Evolutionary conservation across 2,113 vertebrate species (phyloP), one percentile per base, ranked within the genome.

Genomic region (Colaptes auratus): DNA sequence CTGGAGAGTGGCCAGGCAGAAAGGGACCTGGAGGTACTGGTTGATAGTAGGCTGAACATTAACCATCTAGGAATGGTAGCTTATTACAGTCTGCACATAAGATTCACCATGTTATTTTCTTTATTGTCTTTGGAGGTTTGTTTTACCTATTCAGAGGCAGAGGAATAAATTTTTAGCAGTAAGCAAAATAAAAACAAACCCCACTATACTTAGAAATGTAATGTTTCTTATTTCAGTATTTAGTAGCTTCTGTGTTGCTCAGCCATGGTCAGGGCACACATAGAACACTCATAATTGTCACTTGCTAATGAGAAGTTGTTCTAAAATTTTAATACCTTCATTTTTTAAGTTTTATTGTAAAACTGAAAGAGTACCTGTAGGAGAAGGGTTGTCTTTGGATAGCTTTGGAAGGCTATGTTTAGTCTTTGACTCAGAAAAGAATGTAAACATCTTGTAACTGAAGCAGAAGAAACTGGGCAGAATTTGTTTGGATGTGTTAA

Each of bases 231-330:
- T 55, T 71, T 67, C 60, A 25, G 15, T 55, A 23, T 74, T 74
- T 50, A 53, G 6, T 59, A n/a, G 48, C 20, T 81, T 59, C 20
- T 77, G 6, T 69, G 27, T 60, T 79, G 17, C 7, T 15, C 28
- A 75, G 28, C 58, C 5, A 2, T n/a, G 60, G 39, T 8, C 0
- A 0, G 36, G 59, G 24, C 24, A 75, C 23, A 44, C 6, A 1
- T 0, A 24, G 18, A 5, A 0, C 55, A 12, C 71, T 27, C 5
- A 9, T 39, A 39, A 36, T 69, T 55, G 31, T 11, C 66, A 17
- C 13, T 58, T 73, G 15, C 58, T 76, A 46, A 36, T 39, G 48
- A 82, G 70, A 48, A 15, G 9, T 6, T 27, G 5, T 48, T 60
- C 50, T 73, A 44, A 82, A 76, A 39, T 72, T 24, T 18, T 72